Conservation (phyloP, 2,797 vertebrate species). For the Cryptoblepharus egeriae region DNA sequence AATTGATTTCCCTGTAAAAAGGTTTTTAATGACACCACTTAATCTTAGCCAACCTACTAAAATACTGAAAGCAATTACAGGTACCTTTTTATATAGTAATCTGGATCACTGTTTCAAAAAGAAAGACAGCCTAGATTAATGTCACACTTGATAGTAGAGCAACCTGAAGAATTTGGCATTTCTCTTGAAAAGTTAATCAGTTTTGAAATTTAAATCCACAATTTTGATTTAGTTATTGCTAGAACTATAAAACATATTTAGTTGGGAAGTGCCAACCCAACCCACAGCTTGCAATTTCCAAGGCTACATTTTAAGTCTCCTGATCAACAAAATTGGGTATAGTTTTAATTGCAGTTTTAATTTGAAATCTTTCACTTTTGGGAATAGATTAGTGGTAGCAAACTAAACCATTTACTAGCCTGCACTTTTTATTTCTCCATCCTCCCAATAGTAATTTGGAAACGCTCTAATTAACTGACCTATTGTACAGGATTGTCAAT, state of each 20-base stretch:
- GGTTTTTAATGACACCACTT: conserved; percentile 67
- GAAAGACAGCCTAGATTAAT: conserved; percentile 61
- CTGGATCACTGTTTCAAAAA: conserved; percentile 73
- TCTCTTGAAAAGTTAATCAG: conserved; percentile 56
- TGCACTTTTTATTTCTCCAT: conserved; percentile 42
- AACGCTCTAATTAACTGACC: conserved; percentile 48
- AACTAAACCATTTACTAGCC: conserved; percentile 52
- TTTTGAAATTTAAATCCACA: conserved; percentile 56
- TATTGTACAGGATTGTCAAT: conserved; percentile 9
- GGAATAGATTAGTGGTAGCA: conserved; percentile 37
- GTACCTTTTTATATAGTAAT: conserved; percentile 63
- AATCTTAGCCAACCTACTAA: conserved; percentile 70
- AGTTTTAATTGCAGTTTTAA: conserved; percentile 53
- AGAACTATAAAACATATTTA: conserved; percentile 51
- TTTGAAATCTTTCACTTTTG: conserved; percentile 42
- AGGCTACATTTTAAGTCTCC: conserved; percentile 59
- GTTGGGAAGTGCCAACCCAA: conserved; percentile 35
- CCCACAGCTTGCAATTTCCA: conserved; percentile 55
- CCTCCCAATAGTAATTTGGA: conserved; percentile 26
- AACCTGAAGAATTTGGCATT: conserved; percentile 46
- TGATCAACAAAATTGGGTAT: conserved; percentile 43
- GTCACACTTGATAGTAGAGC: conserved; percentile 50
- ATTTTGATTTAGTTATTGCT: conserved; percentile 60
- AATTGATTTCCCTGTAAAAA: conserved; percentile 74
- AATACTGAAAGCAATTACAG: conserved; percentile 67